Evolutionary conservation across 2,113 vertebrate genomes (phyloP).

Genomic region (Plectropomus leopardus): DNA sequence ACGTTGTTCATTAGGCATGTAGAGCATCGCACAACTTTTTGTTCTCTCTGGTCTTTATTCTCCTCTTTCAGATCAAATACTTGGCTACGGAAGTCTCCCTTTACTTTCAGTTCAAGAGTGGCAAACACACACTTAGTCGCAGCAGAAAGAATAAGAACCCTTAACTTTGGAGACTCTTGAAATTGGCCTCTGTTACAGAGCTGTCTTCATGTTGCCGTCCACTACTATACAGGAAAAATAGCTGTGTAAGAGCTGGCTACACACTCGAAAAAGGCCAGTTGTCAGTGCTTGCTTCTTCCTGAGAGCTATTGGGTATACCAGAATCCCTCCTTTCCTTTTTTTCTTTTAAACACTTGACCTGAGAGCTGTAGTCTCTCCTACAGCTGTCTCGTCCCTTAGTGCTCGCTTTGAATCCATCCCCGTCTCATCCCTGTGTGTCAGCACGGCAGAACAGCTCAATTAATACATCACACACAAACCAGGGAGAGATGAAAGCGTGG

Average conservation of each 20-base stretch:
- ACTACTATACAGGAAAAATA: background rate
- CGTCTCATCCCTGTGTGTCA: slow-evolving; percentile 14
- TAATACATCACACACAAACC: slow-evolving; percentile 11
- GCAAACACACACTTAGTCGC: background rate
- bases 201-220: background rate
- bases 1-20: background rate
- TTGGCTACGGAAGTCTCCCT: background rate
- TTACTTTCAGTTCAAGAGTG: slow-evolving; percentile 17
- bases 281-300: slow-evolving; percentile 8
- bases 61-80: background rate
- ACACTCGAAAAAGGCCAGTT: background rate
- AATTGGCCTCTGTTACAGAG: background rate
- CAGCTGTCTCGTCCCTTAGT: background rate
- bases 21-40: background rate
- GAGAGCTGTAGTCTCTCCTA: background rate
- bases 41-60: slow-evolving; percentile 11
- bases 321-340: background rate
- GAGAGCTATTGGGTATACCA: slow-evolving; percentile 1
- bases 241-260: background rate
- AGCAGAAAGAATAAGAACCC: slow-evolving; percentile 1
- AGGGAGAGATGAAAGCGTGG: slow-evolving; percentile 30
- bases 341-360: slow-evolving; percentile 21
- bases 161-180: slow-evolving; percentile 25
- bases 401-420: slow-evolving; percentile 9
- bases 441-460: slow-evolving; percentile 42